Evolutionary conservation across 30 jellyfish, hydroid and myxozoan species (phyloP).

Genomic region (Morbakka virulenta): DNA sequence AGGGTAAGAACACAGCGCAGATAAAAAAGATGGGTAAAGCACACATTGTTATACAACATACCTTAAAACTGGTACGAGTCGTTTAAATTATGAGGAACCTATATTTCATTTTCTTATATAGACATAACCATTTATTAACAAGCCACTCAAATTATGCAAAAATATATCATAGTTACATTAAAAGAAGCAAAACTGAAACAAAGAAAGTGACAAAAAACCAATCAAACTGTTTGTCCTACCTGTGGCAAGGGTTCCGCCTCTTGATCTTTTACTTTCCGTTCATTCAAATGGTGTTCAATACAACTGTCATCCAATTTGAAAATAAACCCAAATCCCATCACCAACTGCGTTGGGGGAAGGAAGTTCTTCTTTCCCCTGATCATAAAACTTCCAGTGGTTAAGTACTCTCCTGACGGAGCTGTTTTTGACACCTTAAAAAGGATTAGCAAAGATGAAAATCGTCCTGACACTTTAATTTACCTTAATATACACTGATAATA

Average conservation of each 20-base stretch:
- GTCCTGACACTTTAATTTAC: no score
- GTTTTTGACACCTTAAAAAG: slow-evolving; percentile 89
- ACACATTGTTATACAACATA: background rate
- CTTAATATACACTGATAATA: background rate
- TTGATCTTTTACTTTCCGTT: slow-evolving; percentile 48
- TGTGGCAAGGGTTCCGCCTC: no score
- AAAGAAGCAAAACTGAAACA: no score
- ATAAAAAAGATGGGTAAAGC: background rate
- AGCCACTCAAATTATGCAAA: no score
- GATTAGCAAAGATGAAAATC: background rate
- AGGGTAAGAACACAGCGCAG: no score
- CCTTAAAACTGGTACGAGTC: background rate
- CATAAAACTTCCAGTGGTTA: slow-evolving; percentile 98
- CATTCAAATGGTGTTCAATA: slow-evolving; percentile 71
- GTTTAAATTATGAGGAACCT: background rate
- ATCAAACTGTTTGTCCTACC: background rate
- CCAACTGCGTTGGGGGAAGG: slow-evolving; percentile 82
- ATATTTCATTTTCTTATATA: no score
- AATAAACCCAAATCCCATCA: slow-evolving; percentile 96
- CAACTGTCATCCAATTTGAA: slow-evolving; percentile 82
- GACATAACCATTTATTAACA: no score
- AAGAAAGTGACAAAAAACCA: background rate
- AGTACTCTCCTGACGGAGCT: slow-evolving; percentile 99
- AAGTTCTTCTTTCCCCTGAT: slow-evolving; percentile 96
- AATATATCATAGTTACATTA: no score